phyloP scores from a whole-genome alignment of 1,140 invertebrate genomes.

The Drosophila biarmipes region DNA sequence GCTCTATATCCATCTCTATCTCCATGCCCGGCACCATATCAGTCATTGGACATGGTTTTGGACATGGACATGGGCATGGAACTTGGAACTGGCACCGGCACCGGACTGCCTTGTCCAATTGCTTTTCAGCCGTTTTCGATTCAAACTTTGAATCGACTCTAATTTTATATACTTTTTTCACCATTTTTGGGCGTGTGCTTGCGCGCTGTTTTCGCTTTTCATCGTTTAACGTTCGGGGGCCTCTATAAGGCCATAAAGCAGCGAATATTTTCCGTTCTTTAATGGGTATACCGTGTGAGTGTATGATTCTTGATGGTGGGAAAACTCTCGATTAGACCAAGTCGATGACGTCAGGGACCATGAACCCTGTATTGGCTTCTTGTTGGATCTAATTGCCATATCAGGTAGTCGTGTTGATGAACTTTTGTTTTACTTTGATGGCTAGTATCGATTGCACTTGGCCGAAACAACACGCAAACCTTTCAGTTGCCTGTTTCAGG shows the following conservation, averaged over 20 bases:
- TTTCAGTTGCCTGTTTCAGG: constrained; percentile 11
- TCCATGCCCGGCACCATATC: constrained; percentile 56
- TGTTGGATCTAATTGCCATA: constrained; percentile 31
- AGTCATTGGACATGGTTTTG: constrained; percentile 58
- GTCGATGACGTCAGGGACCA: constrained; percentile 29
- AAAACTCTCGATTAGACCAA: constrained; percentile 42
- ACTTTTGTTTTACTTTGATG: constrained; percentile 32
- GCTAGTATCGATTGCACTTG: constrained; percentile 48
- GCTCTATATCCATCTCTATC: constrained; percentile 39
- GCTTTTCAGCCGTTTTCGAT: constrained; percentile 63
- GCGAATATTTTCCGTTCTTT: constrained; percentile 72
- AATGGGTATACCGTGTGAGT: too few species aligned
- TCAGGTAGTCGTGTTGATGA: constrained; percentile 32
- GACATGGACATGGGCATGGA: constrained; percentile 50
- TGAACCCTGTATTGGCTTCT: constrained; percentile 50
- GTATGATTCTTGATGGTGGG: constrained; percentile 30
- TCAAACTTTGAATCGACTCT: constrained; percentile 53
- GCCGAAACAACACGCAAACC: constrained; percentile 17
- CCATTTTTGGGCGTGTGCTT: constrained; percentile 77
- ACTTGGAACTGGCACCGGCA: constrained; percentile 36
- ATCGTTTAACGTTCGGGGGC: constrained; percentile 33
- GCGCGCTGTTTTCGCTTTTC: constrained; percentile 66
- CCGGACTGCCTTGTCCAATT: constrained; percentile 75
- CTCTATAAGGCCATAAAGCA: constrained; percentile 50
- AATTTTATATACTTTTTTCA: constrained; percentile 55